Evolutionary conservation across 2,113 vertebrate genomes (phyloP), one percentile per base, ranked within the genome.

Genomic region (Oncorhynchus clarkii): DNA sequence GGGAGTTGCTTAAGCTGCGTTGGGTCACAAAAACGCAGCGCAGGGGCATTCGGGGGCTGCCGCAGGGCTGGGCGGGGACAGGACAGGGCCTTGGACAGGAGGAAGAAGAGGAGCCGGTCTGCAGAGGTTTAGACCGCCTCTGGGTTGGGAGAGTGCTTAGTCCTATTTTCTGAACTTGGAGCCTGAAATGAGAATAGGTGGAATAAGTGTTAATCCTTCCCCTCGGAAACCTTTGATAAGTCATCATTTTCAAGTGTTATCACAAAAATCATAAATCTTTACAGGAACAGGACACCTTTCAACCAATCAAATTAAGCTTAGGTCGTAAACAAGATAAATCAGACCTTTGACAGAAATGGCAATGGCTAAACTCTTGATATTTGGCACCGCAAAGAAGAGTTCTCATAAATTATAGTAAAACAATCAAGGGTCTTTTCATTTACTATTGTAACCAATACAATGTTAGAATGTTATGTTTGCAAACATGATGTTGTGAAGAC

Each of bases 1-100:
- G 92, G 74, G 94, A 94, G 65, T 94, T 93, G 79, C 94, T 95
- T 84, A 95, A 88, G 81, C 94, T 94, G 87, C 94, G 94, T 18
- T 91, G 85, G 64, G 93, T 85, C 67, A 93, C 87, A 48, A 93
- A 89, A 70, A 91, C 84, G 54, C 89, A 83, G 60, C 89, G 86
- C n/a, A 92, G 85, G 73, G 93, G 86, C 80, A 91, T 93, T 59
- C 91, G 87, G 0, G 93, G 93, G 78, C 92, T 94, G 76, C 90
- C 93, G 13, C 87, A 84, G 3, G 90, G 80, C 11, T 83, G 82
- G 62, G 48, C 80, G n/a, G 89, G 90, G 80, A 78, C 92, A 0
- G 31, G 81, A 0, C 84, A 83, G 1, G 85, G 84, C 14, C 45
- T 89, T 48, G 86, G 71, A 62, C 82, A 54, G 51, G 51, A 54